Percentiles rank a stretch among this genome's conserved stretches.
These are phyloP conservation scores for Apamea epomidion DNA, from an alignment of 2,888 invertebrate genomes.

Conservation along the genomic window DNA sequence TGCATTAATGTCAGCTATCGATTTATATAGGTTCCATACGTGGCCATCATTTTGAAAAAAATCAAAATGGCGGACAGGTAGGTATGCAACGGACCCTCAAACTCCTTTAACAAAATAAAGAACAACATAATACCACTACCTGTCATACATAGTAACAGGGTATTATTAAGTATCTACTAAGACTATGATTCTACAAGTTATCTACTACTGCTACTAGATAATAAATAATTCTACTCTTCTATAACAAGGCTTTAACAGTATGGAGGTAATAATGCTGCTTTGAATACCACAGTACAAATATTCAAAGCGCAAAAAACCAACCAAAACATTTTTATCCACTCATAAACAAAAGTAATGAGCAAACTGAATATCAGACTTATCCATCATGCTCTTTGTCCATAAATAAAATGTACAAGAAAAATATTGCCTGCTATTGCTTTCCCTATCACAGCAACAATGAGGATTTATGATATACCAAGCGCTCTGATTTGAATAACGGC, in stretches of 20 bases:
- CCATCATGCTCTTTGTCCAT: slow-evolving; percentile 35
- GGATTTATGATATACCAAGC: slow-evolving; percentile 51
- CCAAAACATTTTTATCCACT: neutral
- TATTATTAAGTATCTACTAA: neutral
- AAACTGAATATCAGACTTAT: slow-evolving; percentile 22
- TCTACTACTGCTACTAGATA: neutral
- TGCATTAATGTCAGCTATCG: neutral
- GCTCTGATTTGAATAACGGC: slow-evolving; percentile 60
- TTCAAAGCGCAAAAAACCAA: neutral
- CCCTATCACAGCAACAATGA: slow-evolving; percentile 47
- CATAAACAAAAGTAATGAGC: slow-evolving; percentile 39
- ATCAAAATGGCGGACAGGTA: neutral
- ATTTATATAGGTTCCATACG: too few relatives aligned
- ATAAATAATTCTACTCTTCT: neutral
- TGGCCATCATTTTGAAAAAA: neutral
- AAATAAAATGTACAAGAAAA: slow-evolving; percentile 46
- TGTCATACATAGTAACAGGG: neutral
- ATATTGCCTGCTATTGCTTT: slow-evolving; percentile 39
- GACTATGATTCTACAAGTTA: neutral
- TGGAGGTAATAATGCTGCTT: neutral
- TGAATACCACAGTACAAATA: slow-evolving; percentile 10
- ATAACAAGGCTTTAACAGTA: neutral
- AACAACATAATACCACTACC: neutral
- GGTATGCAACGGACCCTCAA: neutral
- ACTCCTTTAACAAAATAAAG: neutral